Conservation (phyloP, 2,797 vertebrate genomes). For the Diplodus puntazzo region DNA sequence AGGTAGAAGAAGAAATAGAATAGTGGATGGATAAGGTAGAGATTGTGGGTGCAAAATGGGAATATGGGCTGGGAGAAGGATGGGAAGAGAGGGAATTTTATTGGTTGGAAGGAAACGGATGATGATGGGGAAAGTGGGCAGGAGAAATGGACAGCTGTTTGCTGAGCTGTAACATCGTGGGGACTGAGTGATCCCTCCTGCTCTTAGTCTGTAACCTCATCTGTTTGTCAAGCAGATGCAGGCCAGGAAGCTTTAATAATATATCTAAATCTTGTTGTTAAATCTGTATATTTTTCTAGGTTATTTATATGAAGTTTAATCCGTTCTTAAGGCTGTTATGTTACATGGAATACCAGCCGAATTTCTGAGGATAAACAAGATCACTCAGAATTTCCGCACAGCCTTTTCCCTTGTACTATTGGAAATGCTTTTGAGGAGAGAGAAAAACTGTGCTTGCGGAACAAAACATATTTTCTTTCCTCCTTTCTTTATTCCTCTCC, state of each 20-base stretch:
- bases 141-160: constrained; percentile 65
- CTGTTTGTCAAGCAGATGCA: constrained; percentile 57
- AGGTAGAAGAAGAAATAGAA: constrained; percentile 42
- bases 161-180: constrained; percentile 55
- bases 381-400: constrained; percentile 59
- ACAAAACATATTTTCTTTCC: constrained; percentile 34
- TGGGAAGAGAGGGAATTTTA: constrained; percentile 21
- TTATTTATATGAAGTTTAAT: constrained; percentile 75
- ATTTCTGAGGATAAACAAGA: constrained; percentile 66
- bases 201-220: constrained; percentile 56
- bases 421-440: constrained; percentile 53
- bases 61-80: constrained; percentile 14
- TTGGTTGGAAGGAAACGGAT: constrained; percentile 21
- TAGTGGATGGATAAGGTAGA: constrained; percentile 38
- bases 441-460: constrained; percentile 20
- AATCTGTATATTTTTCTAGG: constrained; percentile 70
- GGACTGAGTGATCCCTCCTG: constrained; percentile 47
- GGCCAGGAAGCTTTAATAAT: constrained; percentile 63
- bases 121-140: constrained; percentile 13
- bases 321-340: constrained; percentile 69
- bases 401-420: constrained; percentile 42
- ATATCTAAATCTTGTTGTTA: constrained; percentile 65
- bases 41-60: constrained; percentile 27
- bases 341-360: constrained; percentile 58
- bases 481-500: constrained; percentile 19